Conservation (phyloP, 2,888 invertebrate genomes). For the Spisula solida region DNA sequence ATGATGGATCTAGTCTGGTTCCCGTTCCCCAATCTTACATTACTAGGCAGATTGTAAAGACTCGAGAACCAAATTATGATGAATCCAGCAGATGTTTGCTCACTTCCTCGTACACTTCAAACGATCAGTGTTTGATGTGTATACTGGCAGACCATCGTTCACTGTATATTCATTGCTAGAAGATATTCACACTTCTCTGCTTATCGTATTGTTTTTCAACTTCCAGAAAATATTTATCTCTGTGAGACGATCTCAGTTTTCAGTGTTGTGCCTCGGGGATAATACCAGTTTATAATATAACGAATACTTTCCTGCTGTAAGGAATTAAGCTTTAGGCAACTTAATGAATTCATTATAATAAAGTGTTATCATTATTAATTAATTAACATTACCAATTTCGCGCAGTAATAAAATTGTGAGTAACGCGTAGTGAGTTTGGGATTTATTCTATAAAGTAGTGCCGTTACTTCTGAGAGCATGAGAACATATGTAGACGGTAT, state of each 20-base stretch:
- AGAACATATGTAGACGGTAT: too few species aligned
- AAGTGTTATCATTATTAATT: not conserved
- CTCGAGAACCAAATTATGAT: not conserved
- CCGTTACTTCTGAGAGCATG: too few species aligned
- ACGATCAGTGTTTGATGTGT: not conserved
- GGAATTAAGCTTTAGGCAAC: not conserved
- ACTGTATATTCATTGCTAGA: not conserved
- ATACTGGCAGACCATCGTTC: not conserved
- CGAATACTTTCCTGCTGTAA: not conserved
- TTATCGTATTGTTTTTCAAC: constrained; percentile 5
- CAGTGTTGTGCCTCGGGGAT: not conserved
- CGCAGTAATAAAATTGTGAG: not conserved
- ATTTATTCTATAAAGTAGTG: too few species aligned
- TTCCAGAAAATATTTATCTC: not conserved
- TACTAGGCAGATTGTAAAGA: too few species aligned
- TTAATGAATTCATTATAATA: not conserved
- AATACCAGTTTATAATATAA: not conserved
- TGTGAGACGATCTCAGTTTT: not conserved
- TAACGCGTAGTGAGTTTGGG: too few species aligned
- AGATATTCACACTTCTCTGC: not conserved
- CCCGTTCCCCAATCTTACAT: too few species aligned
- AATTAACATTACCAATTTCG: not conserved
- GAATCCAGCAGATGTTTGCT: not conserved
- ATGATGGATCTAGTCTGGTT: too few species aligned
- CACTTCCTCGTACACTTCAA: not conserved